Percentiles rank a stretch among this genome's conserved stretches.
Evolutionary conservation across 2,888 invertebrate genomes (phyloP).

Genomic region (Lymantria monacha): DNA sequence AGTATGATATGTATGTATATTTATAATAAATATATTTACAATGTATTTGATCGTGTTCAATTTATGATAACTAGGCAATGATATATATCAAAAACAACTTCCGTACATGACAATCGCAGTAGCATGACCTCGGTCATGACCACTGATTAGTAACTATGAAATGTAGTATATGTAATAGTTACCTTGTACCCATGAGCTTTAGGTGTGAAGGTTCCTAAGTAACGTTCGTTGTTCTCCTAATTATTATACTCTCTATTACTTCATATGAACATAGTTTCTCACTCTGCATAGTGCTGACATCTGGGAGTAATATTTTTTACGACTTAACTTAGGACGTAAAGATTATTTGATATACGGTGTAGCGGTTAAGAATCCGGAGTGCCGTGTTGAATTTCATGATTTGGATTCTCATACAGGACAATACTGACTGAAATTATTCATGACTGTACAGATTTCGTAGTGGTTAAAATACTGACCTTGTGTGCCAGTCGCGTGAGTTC

Average conservation of each 20-base stretch:
- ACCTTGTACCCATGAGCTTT: background rate
- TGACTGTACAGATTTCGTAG: too few relatives aligned
- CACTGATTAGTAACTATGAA: conserved; percentile 7
- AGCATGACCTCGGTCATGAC: conserved; percentile 20
- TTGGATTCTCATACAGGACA: too few relatives aligned
- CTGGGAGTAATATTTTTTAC: too few relatives aligned
- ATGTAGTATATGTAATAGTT: background rate
- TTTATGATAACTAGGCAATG: conserved; percentile 12
- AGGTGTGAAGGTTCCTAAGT: conserved; percentile 3
- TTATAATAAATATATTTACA: background rate
- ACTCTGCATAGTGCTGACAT: too few relatives aligned
- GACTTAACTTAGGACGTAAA: too few relatives aligned
- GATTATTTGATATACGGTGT: too few relatives aligned
- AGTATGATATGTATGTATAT: too few relatives aligned
- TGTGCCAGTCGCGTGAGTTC: too few relatives aligned
- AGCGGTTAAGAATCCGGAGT: too few relatives aligned
- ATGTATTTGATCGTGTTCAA: background rate
- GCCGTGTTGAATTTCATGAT: too few relatives aligned
- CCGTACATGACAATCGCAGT: conserved; percentile 17
- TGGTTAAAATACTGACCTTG: too few relatives aligned
- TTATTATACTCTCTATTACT: background rate
- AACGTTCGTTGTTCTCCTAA: background rate
- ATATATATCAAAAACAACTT: conserved; percentile 3
- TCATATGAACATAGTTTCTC: background rate
- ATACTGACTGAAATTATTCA: too few relatives aligned